Conservation (phyloP, 2,797 vertebrate genomes). For the Argya squamiceps region DNA sequence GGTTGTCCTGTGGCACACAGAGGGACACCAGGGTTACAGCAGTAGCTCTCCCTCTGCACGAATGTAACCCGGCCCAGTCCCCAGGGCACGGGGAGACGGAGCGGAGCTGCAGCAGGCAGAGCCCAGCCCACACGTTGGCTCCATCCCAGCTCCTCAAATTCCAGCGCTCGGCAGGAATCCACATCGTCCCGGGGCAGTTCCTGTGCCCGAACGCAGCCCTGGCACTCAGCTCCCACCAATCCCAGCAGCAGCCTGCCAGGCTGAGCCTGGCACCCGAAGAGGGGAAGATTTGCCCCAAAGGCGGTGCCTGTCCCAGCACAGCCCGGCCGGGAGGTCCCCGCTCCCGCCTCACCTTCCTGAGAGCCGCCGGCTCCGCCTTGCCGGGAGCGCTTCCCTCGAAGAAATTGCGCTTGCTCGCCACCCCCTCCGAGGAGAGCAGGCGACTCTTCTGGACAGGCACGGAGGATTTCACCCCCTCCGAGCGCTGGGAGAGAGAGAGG, state of each 20-base stretch:
- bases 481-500: constrained; percentile 77
- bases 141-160: not conserved
- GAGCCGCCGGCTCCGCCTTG: not conserved
- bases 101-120: not conserved
- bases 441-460: constrained; percentile 76
- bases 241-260: not conserved
- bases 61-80: not conserved
- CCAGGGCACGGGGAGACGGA: not conserved
- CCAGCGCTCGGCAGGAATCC: not conserved
- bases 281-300: not conserved
- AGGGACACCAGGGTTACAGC: not conserved
- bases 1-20: constrained; percentile 76
- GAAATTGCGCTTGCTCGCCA: constrained; percentile 88
- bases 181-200: not conserved
- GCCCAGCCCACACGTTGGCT: not conserved
- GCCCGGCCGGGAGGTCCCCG: fast-evolving
- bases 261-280: fast-evolving
- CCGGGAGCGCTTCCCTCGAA: constrained; percentile 79
- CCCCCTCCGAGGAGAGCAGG: constrained; percentile 79
- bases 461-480: constrained; percentile 74
- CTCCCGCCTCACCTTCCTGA: constrained; percentile 78
- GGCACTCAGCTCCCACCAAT: not conserved
- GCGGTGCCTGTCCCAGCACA: not conserved
- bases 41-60: not conserved
- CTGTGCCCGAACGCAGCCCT: not conserved